A percentile compares a stretch with the other conserved stretches of the same genome.
Evolutionary conservation across 2,888 invertebrate genomes (phyloP).

Genomic region (Gymnoscelis rufifasciata): DNA sequence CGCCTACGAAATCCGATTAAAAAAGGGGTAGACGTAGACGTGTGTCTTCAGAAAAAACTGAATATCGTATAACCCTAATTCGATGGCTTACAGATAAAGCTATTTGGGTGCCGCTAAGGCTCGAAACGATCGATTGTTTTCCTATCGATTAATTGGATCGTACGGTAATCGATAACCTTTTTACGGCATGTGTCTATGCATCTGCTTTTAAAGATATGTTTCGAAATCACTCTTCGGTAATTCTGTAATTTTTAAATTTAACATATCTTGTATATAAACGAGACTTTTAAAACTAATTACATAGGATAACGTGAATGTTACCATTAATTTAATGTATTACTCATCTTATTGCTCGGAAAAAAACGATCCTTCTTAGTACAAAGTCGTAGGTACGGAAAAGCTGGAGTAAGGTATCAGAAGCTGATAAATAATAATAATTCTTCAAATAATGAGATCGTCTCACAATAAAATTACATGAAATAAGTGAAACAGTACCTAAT

Average conservation of each 20-base stretch:
- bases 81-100: conserved; percentile 71
- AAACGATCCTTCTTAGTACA: too few relatives aligned
- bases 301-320: too few relatives aligned
- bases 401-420: too few relatives aligned
- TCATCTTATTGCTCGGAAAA: too few relatives aligned
- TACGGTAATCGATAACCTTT: conserved; percentile 75
- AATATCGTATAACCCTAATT: conserved; percentile 69
- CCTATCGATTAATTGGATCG: conserved; percentile 77
- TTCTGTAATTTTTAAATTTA: neutral
- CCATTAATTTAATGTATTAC: too few relatives aligned
- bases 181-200: conserved; percentile 63
- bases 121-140: conserved; percentile 66
- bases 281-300: too few relatives aligned
- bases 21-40: conserved; percentile 76
- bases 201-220: conserved; percentile 54
- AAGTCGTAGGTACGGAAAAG: too few relatives aligned
- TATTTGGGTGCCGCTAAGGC: conserved; percentile 65
- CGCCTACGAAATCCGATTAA: conserved; percentile 72
- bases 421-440: too few relatives aligned
- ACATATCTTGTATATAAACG: neutral
- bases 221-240: conserved; percentile 26
- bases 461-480: too few relatives aligned
- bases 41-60: conserved; percentile 56
- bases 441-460: too few relatives aligned
- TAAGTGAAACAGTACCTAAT: too few relatives aligned